phyloP scores from a whole-genome alignment of 2,888 invertebrate species.

The Craniophora ligustri region DNA sequence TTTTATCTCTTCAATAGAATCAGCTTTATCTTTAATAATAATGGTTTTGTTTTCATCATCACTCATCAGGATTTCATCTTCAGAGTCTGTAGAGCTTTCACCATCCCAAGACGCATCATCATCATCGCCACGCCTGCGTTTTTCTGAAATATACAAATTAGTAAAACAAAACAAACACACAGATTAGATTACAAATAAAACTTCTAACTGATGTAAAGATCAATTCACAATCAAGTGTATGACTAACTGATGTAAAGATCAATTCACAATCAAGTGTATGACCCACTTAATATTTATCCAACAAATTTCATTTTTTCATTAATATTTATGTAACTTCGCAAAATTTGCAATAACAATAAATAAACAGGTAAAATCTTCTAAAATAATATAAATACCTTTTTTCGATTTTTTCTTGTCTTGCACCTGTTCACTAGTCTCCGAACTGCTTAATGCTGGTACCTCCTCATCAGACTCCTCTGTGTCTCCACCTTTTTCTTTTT shows the following conservation, averaged over 20 bases:
- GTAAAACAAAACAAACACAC: background rate
- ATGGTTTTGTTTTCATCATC: conserved; percentile 79
- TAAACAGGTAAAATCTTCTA: background rate
- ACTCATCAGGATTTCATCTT: conserved; percentile 76
- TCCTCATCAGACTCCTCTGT: conserved; percentile 67
- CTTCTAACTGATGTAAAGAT: too few relatives aligned
- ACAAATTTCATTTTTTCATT: too few relatives aligned
- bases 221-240: too few relatives aligned
- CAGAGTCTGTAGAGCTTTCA: conserved; percentile 84
- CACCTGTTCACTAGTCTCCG: conserved; percentile 66
- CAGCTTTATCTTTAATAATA: conserved; percentile 87
- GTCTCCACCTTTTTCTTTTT: conserved; percentile 66
- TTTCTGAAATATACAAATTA: conserved; percentile 57
- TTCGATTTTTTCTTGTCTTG: conserved; percentile 69
- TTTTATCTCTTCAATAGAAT: conserved; percentile 85
- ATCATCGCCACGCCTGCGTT: conserved; percentile 73
- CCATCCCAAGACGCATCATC: conserved; percentile 90
- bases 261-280: too few relatives aligned
- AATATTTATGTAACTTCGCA: too few relatives aligned
- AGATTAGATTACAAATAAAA: too few relatives aligned
- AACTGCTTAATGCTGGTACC: conserved; percentile 29
- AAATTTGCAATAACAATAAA: background rate
- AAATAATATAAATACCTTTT: conserved; percentile 64
- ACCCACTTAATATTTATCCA: too few relatives aligned
- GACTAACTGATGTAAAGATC: too few relatives aligned